Base-by-base conservation (phyloP, 2,113 vertebrate genomes). In the Crotalus tigris region DNA sequence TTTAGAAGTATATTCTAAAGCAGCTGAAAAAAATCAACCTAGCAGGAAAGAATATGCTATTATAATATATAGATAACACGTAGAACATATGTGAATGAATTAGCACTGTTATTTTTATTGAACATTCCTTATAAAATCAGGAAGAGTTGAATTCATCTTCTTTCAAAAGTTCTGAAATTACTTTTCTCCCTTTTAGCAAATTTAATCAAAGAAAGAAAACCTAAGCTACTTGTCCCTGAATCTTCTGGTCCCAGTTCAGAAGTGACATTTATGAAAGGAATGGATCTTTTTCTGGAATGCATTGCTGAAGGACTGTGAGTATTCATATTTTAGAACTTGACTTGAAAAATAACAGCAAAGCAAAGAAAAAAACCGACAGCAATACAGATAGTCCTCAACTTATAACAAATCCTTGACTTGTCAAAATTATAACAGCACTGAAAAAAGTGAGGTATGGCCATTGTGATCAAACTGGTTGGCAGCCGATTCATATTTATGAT, bases 261-360 rank as follows among this genome's bases (percentile, higher is more conserved):
- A 59, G 95, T 96, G 95, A 97, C 94, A 90, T 96, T 98, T 92
- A 97, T 99, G 94, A 99, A 98, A 97, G 99, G 98, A 92, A 98
- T 98, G 7, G 97, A 98, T 33, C 96, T 99, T 94, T 95, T 98
- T 81, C 95, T 99, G 3, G 99, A 99, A 95, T 99, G 99, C 55
- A 99, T 99, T 92, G 98, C 99, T 58, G 98, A 99, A 96, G 99
- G 99, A 96, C 98, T 99, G 99, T 99, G 95, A 99, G 99, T 99
- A 96, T 93, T 39, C 85, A 75, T 75, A 92, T 89, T 89, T 94
- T 33, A 44, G 91, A 90, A 59, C 46, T 51, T 54, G 93, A 75
- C 49, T 54, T 57, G 39, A 85, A 89, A 92, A 89, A 61, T 0
- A 54, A 26, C 85, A 91, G 39, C 46, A 85, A 12, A 29, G 4